phyloP scores from a whole-genome alignment of 2,888 invertebrate species.

The Hirtodrosophila histrioides region DNA sequence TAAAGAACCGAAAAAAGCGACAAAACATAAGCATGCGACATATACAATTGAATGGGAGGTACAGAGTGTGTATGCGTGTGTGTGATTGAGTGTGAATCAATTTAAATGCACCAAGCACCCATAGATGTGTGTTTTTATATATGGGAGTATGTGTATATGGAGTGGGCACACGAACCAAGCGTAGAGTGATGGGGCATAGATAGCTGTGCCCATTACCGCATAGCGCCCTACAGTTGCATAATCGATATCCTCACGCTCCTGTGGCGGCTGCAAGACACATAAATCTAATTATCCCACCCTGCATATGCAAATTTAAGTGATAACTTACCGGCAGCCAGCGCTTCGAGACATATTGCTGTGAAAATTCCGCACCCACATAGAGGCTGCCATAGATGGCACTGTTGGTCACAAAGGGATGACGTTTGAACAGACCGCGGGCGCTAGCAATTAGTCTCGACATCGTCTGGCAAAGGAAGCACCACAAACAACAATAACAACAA shows the following conservation, averaged over 20 bases:
- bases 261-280: conserved; percentile 55
- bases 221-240: conserved; percentile 86
- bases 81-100: conserved; percentile 35
- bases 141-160: conserved; percentile 1
- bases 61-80: conserved; percentile 15
- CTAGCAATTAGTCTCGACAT: conserved; percentile 69
- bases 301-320: not conserved
- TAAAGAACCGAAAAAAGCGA: conserved; percentile 48
- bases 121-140: conserved; percentile 4
- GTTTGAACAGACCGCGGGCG: conserved; percentile 82
- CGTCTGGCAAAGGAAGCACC: conserved; percentile 16
- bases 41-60: conserved; percentile 47
- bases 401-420: conserved; percentile 86
- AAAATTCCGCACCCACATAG: conserved; percentile 91
- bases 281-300: conserved; percentile 41
- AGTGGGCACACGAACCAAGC: conserved; percentile 85
- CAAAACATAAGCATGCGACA: conserved; percentile 56
- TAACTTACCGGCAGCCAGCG: conserved; percentile 86
- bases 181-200: conserved; percentile 87
- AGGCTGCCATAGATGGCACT: conserved; percentile 90
- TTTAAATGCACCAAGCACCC: conserved; percentile 2
- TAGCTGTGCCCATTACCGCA: conserved; percentile 86
- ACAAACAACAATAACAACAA: not conserved
- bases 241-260: conserved; percentile 84
- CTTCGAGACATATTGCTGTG: conserved; percentile 90